Percentiles rank a stretch among this genome's conserved stretches.
These are phyloP conservation scores for Drosophila ficusphila DNA, from an alignment of 1,140 invertebrate genomes.

Conservation along the genomic window DNA sequence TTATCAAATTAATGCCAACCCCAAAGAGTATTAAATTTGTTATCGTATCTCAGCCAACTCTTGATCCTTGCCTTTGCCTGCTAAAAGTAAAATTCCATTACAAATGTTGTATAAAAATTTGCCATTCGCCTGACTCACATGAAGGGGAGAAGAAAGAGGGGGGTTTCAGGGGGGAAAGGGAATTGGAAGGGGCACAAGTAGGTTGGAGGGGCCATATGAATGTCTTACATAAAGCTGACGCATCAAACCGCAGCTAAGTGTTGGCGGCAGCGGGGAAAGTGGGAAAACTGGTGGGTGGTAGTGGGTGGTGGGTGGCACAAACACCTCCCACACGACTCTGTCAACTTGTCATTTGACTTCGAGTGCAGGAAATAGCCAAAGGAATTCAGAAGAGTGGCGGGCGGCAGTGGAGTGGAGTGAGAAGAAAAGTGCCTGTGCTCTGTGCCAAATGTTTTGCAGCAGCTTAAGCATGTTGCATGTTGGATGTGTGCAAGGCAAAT, in stretches of 20 bases:
- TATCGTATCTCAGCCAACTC: not conserved
- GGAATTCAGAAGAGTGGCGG: no score
- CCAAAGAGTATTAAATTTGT: conserved; percentile 14
- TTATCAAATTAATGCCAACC: not conserved
- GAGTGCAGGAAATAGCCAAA: conserved; percentile 45
- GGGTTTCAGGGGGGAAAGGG: not conserved
- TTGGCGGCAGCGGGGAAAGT: conserved; percentile 18
- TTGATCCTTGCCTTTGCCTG: conserved; percentile 11
- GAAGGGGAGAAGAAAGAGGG: no score
- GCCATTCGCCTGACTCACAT: conserved; percentile 33
- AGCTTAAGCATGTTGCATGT: conserved; percentile 79
- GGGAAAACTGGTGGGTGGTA: not conserved
- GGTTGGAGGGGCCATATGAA: conserved; percentile 20
- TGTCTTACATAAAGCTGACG: conserved; percentile 80
- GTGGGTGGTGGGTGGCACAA: conserved; percentile 3
- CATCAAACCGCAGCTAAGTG: conserved; percentile 64
- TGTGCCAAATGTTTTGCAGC: conserved; percentile 68
- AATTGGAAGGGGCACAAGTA: not conserved
- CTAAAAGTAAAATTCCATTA: conserved; percentile 65
- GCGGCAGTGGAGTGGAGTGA: no score
- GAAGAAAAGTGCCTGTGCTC: not conserved
- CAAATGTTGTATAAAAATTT: conserved; percentile 61
- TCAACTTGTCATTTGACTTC: conserved; percentile 74
- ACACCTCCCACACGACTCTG: conserved; percentile 30
- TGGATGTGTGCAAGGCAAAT: conserved; percentile 67